phyloP scores from a whole-genome alignment of 2,888 invertebrate species.

The Fragum sueziense region DNA sequence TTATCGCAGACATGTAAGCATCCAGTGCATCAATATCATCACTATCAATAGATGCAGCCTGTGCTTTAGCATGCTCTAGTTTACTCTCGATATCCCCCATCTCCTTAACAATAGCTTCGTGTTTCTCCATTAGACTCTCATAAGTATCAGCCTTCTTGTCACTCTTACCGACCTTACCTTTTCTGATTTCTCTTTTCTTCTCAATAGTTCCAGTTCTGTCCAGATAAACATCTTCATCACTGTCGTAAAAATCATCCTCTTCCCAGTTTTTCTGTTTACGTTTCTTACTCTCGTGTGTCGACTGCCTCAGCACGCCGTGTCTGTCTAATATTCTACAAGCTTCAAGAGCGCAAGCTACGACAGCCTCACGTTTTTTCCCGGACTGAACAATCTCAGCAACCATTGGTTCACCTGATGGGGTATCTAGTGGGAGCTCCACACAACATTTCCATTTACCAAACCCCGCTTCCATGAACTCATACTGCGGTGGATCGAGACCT shows the following conservation, averaged over 20 bases:
- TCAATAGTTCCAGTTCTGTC: slow-evolving; percentile 97
- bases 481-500: slow-evolving; percentile 91
- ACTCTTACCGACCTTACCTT: slow-evolving; percentile 85
- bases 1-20: slow-evolving; percentile 88
- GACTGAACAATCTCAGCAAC: slow-evolving; percentile 93
- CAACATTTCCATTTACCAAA: slow-evolving; percentile 91
- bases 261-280: slow-evolving; percentile 89
- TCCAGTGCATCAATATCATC: slow-evolving; percentile 90
- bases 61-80: slow-evolving; percentile 81
- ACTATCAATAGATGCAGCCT: slow-evolving; percentile 72
- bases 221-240: slow-evolving; percentile 97
- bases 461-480: slow-evolving; percentile 93
- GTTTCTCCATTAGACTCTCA: slow-evolving; percentile 86
- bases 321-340: slow-evolving; percentile 96
- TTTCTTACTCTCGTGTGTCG: slow-evolving; percentile 89
- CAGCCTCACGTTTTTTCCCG: slow-evolving; percentile 97
- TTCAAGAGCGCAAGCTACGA: slow-evolving; percentile 95
- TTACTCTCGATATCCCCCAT: slow-evolving; percentile 86
- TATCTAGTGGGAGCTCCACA: slow-evolving; percentile 90
- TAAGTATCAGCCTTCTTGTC: slow-evolving; percentile 83
- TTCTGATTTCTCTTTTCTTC: slow-evolving; percentile 90
- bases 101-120: slow-evolving; percentile 83
- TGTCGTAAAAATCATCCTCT: slow-evolving; percentile 95
- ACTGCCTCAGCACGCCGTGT: slow-evolving; percentile 92
- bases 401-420: slow-evolving; percentile 89